Evolutionary conservation across 2,797 vertebrate species (phyloP).

Genomic region (Sebastes glaucus): DNA sequence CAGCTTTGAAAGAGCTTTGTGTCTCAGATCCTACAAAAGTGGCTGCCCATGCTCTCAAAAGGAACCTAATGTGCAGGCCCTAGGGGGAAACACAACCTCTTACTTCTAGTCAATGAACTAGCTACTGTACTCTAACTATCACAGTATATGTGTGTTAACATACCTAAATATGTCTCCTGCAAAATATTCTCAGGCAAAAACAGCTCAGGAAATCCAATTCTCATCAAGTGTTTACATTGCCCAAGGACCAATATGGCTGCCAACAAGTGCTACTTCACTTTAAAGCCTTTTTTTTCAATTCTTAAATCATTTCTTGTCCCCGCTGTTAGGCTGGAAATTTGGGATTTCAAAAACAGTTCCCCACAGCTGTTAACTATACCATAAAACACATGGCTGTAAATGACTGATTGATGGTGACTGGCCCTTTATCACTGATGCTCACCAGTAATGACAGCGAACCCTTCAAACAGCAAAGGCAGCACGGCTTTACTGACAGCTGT

Average conservation of each 20-base stretch:
- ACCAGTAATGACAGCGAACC: background rate
- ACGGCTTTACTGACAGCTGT: constrained; percentile 21
- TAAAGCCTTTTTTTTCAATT: background rate
- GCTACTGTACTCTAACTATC: background rate
- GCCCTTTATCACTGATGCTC: background rate
- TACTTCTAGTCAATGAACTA: background rate
- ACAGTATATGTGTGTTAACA: background rate
- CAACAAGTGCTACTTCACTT: background rate
- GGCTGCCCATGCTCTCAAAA: no score
- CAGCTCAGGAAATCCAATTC: background rate
- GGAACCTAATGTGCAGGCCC: background rate
- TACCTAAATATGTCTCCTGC: background rate
- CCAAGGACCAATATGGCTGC: background rate
- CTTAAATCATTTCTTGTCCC: background rate
- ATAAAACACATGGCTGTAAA: background rate
- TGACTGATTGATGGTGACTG: background rate
- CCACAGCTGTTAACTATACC: background rate
- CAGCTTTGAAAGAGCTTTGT: background rate
- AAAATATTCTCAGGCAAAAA: background rate
- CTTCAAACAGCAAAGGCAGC: background rate
- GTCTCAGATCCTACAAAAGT: background rate
- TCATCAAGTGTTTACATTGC: background rate
- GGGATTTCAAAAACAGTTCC: background rate
- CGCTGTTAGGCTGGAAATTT: background rate
- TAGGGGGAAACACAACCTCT: background rate